Evolutionary conservation across 2,113 vertebrate species (phyloP).

Genomic region (Propithecus coquereli): DNA sequence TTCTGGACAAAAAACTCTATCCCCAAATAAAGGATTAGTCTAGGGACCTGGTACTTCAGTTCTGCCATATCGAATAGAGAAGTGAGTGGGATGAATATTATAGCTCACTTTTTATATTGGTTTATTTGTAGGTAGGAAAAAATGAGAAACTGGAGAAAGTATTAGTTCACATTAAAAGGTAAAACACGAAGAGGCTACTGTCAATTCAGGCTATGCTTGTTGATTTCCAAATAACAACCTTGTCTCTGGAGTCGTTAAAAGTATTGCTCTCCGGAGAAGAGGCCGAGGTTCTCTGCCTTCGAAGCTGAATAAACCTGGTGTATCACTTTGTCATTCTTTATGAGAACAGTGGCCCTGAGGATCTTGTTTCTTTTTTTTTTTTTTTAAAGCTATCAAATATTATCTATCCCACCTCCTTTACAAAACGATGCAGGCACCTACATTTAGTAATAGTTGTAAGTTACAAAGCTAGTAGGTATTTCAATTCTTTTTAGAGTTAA

Average conservation of each 20-base stretch:
- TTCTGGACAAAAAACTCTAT: constrained; percentile 36
- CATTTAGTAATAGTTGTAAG: constrained; percentile 42
- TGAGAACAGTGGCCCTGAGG: constrained; percentile 57
- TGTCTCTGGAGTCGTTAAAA: constrained; percentile 62
- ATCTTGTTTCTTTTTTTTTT: constrained; percentile 5
- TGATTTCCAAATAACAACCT: constrained; percentile 60
- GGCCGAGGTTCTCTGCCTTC: not conserved
- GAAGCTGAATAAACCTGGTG: constrained; percentile 53
- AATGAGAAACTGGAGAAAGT: constrained; percentile 58
- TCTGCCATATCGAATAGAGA: constrained; percentile 33
- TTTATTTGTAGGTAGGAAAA: constrained; percentile 60
- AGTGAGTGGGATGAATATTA: constrained; percentile 28
- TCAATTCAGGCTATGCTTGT: constrained; percentile 49
- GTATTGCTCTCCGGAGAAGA: constrained; percentile 52
- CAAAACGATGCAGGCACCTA: constrained; percentile 30
- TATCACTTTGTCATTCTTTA: constrained; percentile 66
- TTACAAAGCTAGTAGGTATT: constrained; percentile 55
- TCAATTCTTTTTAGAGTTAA: constrained; percentile 44
- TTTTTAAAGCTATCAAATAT: constrained; percentile 3
- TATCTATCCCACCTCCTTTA: constrained; percentile 51
- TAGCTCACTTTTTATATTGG: constrained; percentile 13
- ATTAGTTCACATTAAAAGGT: constrained; percentile 68
- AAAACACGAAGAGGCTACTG: constrained; percentile 55
- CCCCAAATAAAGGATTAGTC: constrained; percentile 61
- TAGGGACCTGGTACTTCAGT: constrained; percentile 38